These are phyloP conservation scores for Megaceryle alcyon DNA, from an alignment of 2,797 vertebrate genomes.

Conservation along the genomic window DNA sequence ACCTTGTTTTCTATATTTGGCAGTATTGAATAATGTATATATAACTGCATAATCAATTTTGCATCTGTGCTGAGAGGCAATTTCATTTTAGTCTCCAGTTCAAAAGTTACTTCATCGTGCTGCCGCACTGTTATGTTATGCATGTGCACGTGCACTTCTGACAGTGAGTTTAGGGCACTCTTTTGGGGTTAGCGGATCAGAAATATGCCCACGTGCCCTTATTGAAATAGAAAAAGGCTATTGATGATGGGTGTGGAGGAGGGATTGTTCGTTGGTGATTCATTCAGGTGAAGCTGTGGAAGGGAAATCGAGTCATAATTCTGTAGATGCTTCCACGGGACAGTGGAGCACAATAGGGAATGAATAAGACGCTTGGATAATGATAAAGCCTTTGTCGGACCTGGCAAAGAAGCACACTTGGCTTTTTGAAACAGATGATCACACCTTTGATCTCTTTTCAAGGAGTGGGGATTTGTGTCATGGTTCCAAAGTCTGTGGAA, in stretches of 20 bases:
- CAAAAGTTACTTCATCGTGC: not conserved
- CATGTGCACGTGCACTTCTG: not conserved
- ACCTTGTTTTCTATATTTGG: not conserved
- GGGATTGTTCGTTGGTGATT: not conserved
- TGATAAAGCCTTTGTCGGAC: not conserved
- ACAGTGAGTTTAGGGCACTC: not conserved
- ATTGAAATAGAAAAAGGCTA: not conserved
- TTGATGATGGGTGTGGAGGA: not conserved
- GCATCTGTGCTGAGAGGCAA: not conserved
- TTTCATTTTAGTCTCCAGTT: constrained; percentile 14
- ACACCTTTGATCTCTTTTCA: constrained; percentile 20
- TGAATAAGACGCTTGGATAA: not conserved
- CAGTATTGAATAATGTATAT: not conserved
- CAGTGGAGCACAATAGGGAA: not conserved
- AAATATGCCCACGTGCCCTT: not conserved
- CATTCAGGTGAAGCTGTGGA: not conserved
- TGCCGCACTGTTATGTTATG: not conserved
- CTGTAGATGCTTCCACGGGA: not conserved
- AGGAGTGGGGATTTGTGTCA: not conserved
- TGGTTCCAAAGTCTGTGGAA: not conserved
- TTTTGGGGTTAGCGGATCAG: not conserved
- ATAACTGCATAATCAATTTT: not conserved
- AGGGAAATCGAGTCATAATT: not conserved
- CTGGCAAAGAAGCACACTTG: not conserved
- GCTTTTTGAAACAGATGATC: not conserved